A percentile compares a stretch with the other conserved stretches of the same genome.
phyloP scores from a whole-genome alignment of 2,113 vertebrate genomes.

The Neofelis nebulosa region DNA sequence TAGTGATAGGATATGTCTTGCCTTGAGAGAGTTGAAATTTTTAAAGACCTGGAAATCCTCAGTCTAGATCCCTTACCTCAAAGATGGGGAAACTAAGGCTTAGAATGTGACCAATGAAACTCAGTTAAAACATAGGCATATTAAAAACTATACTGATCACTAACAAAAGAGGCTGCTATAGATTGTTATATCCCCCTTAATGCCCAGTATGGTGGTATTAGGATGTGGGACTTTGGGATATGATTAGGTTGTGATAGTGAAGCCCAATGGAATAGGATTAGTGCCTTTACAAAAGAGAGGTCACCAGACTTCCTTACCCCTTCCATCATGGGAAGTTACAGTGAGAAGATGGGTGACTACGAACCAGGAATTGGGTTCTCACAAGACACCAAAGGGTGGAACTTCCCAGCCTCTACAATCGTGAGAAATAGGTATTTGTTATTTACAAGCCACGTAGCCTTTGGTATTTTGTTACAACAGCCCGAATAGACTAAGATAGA shows the following conservation, averaged over 20 bases:
- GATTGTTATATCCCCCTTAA: not conserved
- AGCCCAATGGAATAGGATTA: not conserved
- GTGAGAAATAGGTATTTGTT: not conserved
- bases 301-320: not conserved
- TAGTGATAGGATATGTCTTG: not conserved
- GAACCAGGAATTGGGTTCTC: not conserved
- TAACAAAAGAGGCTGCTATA: not conserved
- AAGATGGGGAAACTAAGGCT: not conserved
- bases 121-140: not conserved
- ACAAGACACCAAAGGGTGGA: not conserved
- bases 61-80: not conserved
- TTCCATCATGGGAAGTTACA: not conserved
- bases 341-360: not conserved
- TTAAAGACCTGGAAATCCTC: slow-evolving; percentile 7
- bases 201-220: not conserved
- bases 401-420: not conserved
- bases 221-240: not conserved
- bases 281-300: not conserved
- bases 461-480: not conserved
- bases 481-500: not conserved
- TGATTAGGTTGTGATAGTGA: not conserved
- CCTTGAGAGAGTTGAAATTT: not conserved
- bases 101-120: not conserved
- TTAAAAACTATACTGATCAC: slow-evolving; percentile 12
- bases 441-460: not conserved